Evolutionary conservation across 1,140 invertebrate genomes (phyloP).

Genomic region (Lasioglossum baleicum): DNA sequence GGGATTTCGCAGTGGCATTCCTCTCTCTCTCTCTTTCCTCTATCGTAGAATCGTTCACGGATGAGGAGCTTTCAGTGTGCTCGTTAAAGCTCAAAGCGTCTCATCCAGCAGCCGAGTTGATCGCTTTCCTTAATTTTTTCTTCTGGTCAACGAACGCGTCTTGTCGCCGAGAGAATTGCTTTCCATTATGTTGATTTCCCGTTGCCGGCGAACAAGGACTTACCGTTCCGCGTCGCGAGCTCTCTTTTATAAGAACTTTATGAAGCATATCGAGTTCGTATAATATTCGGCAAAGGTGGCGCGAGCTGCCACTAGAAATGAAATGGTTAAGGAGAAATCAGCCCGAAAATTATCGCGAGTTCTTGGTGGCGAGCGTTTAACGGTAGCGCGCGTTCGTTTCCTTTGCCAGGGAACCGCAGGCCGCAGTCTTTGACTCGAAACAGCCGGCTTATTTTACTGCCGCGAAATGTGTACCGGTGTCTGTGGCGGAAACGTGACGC

Average conservation of each 20-base stretch:
- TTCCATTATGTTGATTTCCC: conserved; percentile 13
- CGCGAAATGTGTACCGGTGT: conserved; percentile 15
- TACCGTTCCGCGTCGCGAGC: no score
- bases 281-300: no score
- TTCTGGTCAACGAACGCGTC: not conserved
- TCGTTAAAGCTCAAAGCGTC: conserved; percentile 21
- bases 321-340: conserved; percentile 17
- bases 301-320: not conserved
- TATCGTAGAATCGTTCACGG: conserved; percentile 14
- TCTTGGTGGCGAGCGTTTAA: conserved; percentile 20
- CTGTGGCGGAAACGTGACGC: not conserved
- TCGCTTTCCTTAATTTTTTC: conserved; percentile 21
- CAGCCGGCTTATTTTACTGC: conserved; percentile 40
- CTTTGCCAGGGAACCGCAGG: conserved; percentile 35
- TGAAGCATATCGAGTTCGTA: no score
- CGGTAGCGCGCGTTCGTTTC: conserved; percentile 29
- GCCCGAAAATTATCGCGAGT: conserved; percentile 26
- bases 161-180: conserved; percentile 4
- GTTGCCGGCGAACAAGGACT: no score
- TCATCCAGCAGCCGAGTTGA: not conserved
- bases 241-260: no score
- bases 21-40: not conserved
- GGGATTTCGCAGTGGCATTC: not conserved
- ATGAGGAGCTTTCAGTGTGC: conserved; percentile 1
- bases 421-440: conserved; percentile 45